Conservation (phyloP, 2,797 vertebrate genomes). For the Halcyon chelicuti region DNA sequence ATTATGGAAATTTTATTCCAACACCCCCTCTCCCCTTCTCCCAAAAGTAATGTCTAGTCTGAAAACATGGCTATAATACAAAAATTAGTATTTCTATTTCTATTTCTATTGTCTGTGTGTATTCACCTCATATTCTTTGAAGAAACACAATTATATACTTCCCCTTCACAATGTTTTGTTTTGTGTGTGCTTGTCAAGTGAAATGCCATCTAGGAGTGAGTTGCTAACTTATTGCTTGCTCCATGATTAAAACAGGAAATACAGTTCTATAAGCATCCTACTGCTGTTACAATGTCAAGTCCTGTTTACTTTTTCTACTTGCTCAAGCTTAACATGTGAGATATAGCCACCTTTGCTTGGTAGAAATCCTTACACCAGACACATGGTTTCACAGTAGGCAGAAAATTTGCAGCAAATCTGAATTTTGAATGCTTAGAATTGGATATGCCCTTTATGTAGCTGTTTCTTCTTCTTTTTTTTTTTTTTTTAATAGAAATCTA, state of each 20-base stretch:
- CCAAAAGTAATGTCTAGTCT: neutral
- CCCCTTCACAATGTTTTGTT: neutral
- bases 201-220: neutral
- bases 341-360: neutral
- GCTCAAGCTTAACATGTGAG: neutral
- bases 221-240: neutral
- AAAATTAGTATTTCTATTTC: neutral
- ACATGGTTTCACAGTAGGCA: neutral
- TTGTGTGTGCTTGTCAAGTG: neutral
- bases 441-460: neutral
- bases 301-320: neutral
- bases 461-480: no score
- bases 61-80: accelerated
- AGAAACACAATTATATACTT: neutral
- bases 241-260: neutral
- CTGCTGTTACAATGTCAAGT: neutral
- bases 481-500: neutral
- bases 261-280: neutral
- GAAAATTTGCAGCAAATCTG: neutral
- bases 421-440: neutral
- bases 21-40: accelerated
- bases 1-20: neutral
- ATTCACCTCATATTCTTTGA: neutral
- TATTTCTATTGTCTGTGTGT: neutral
- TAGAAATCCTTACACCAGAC: neutral